Base-by-base conservation (phyloP, 2,113 vertebrate genomes). In the Centrocercus urophasianus region DNA sequence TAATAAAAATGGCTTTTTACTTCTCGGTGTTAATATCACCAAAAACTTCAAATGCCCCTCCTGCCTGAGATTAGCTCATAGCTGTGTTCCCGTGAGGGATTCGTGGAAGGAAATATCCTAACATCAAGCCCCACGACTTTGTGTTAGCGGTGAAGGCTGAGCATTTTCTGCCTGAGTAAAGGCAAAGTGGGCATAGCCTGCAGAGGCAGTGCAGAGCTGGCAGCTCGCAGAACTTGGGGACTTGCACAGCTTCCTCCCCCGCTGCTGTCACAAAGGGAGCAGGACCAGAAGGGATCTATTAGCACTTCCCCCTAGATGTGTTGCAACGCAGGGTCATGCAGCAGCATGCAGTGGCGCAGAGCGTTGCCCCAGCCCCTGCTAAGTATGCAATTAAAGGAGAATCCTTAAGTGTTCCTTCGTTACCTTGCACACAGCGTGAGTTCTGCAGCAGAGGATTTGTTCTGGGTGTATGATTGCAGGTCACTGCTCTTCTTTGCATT, bases 191-290 rank as follows among this genome's bases (percentile, higher is more conserved):
- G 90, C 87, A 84, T 2, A 67, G 83, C 93, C 93, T 84, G 93
- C 80, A 77, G 93, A 95, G 93, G 90, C 90, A 93, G 87, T 72
- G 90, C 79, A 63, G 93, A 93, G 90, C 93, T 83, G 87, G 87
- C 86, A 71, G 74, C 38, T 32, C 27, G 43, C 60, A 78, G 38
- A 63, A 52, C 60, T 52, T 13, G 0, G 56, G 69, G 65, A 77
- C 52, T 88, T 18, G 15, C 24, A n/a, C 52, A 34, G 78, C 74
- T 76, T 79, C 69, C 65, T 86, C 61, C 54, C 57, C 48, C 8
- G 7, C 63, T 13, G 76, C 67, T 83, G 80, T 38, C 84, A 83
- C 13, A 38, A 67, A 73, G 60, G 2, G 78, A 83, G 60, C 66
- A 50, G 83, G 83, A 94, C 71, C 86, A 90, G 90, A 80, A 95